These are phyloP conservation scores for Gymnothorax javanicus DNA, from an alignment of 2,797 vertebrate genomes.

Conservation along the genomic window DNA sequence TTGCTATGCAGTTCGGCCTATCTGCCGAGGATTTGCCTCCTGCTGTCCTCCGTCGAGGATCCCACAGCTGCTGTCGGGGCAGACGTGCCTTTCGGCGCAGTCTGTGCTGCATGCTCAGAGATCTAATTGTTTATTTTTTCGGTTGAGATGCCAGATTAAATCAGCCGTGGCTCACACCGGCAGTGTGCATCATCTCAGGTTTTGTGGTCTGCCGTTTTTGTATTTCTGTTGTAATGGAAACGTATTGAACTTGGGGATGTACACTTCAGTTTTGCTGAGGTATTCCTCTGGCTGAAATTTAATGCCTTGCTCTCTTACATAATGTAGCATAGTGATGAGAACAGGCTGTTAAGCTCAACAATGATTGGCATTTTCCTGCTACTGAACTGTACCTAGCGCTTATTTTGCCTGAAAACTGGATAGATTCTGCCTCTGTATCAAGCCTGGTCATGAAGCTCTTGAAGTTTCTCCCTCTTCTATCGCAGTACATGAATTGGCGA, in stretches of 20 bases:
- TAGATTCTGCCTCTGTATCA: no score
- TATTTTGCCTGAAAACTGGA: no score
- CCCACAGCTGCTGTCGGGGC: not conserved
- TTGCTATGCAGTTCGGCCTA: not conserved
- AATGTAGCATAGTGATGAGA: no score
- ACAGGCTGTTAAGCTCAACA: no score
- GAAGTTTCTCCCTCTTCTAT: no score
- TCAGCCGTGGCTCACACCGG: not conserved
- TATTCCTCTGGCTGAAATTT: not conserved
- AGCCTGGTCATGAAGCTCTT: no score
- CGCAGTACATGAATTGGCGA: no score
- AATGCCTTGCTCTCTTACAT: no score
- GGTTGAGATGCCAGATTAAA: not conserved
- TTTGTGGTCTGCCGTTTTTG: not conserved
- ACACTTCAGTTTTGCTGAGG: no score
- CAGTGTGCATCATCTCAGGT: not conserved
- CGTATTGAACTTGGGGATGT: not conserved
- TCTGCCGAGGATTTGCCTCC: conserved; percentile 37
- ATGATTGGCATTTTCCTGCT: no score
- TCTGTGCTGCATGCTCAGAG: not conserved
- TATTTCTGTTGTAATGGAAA: not conserved
- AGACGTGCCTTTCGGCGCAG: not conserved
- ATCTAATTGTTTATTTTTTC: not conserved
- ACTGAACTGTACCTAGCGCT: no score
- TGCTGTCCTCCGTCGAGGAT: conserved; percentile 38